Conservation (phyloP, 2,888 invertebrate species). For the Maniola hyperantus region DNA sequence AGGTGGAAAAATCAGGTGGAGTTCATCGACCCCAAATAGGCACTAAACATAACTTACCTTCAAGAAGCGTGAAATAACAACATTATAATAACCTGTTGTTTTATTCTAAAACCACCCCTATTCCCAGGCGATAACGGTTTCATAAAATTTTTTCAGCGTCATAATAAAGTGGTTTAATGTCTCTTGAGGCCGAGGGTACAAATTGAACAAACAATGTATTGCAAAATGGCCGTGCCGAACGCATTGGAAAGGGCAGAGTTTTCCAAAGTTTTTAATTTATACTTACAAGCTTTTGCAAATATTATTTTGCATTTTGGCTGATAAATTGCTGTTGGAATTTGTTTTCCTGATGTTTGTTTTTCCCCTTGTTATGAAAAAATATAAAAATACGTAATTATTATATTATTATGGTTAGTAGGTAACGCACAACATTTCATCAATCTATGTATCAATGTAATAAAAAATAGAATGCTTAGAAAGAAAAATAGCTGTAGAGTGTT, state of each 20-base stretch:
- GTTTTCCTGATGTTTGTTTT: not conserved
- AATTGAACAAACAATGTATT: constrained; percentile 79
- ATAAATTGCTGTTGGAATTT: not conserved
- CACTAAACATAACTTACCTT: constrained; percentile 40
- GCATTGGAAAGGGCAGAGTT: constrained; percentile 49
- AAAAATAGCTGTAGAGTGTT: no score
- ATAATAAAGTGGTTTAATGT: constrained; percentile 46
- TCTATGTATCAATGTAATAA: no score
- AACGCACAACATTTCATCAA: no score
- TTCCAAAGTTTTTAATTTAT: constrained; percentile 52
- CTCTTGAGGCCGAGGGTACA: constrained; percentile 62
- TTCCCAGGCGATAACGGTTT: constrained; percentile 38
- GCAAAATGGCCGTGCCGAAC: constrained; percentile 67
- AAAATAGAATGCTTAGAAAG: no score
- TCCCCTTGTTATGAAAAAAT: not conserved
- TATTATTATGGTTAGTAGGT: no score
- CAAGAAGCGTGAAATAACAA: constrained; percentile 51
- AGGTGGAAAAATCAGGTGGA: constrained; percentile 23
- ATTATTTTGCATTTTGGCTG: not conserved
- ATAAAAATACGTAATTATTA: not conserved
- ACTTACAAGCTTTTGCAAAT: not conserved
- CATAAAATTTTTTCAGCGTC: constrained; percentile 38
- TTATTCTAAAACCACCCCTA: constrained; percentile 44
- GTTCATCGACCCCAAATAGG: constrained; percentile 48
- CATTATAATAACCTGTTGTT: constrained; percentile 9